phyloP scores from a whole-genome alignment of 2,888 invertebrate species.

The Aspidiotus rigidus region DNA sequence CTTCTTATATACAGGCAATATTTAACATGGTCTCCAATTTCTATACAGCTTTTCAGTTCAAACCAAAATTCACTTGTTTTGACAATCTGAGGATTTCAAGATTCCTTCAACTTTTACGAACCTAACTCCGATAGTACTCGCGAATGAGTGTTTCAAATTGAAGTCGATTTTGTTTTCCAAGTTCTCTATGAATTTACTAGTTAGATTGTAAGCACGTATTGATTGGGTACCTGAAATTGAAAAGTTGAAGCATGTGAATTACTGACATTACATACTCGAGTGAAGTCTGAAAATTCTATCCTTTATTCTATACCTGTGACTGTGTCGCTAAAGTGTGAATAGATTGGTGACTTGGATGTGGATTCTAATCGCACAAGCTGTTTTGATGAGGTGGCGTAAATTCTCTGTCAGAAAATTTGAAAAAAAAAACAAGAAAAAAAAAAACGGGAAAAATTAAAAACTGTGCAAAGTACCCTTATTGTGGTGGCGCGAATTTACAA shows the following conservation, averaged over 20 bases:
- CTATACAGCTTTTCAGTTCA: too few species aligned
- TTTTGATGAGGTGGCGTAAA: conserved; percentile 87
- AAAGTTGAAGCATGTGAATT: neutral
- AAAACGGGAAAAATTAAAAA: too few species aligned
- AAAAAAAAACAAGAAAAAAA: too few species aligned
- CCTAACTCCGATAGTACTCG: conserved; percentile 81
- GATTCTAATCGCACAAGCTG: conserved; percentile 91
- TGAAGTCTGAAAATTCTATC: neutral
- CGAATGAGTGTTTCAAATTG: conserved; percentile 87
- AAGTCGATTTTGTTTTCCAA: conserved; percentile 83
- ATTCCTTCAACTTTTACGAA: conserved; percentile 38
- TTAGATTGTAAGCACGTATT: conserved; percentile 75
- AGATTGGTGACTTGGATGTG: conserved; percentile 88
- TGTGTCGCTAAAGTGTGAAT: conserved; percentile 93
- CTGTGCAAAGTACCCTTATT: too few species aligned
- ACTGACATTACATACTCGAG: neutral
- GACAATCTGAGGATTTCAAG: neutral
- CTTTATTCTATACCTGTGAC: conserved; percentile 52
- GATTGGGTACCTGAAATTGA: conserved; percentile 53
- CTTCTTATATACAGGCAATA: too few species aligned
- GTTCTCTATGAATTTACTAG: conserved; percentile 72
- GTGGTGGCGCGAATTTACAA: too few species aligned
- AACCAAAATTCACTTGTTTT: too few species aligned
- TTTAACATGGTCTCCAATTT: too few species aligned
- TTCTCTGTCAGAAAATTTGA: conserved; percentile 54